Base-by-base conservation (phyloP, 1,140 invertebrate genomes). In the Aradophagus sp. region DNA sequence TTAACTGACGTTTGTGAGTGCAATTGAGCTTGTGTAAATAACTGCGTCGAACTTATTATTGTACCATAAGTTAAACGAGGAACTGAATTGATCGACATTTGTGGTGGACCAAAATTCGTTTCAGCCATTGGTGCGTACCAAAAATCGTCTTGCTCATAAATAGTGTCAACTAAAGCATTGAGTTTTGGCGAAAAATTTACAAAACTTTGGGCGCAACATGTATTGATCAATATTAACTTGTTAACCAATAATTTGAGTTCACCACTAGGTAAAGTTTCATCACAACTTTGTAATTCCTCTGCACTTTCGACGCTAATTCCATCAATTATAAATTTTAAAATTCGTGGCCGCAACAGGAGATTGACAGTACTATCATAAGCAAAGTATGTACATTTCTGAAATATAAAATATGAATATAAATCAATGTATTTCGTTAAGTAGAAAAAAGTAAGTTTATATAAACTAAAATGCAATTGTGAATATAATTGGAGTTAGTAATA, bases 311-410 rank as follows among this genome's bases (percentile, higher is more conserved):
- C 78, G 44, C 83, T 85, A 10, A 86, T 85, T 10, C 84, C 84
- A 31, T 86, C 84, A 31, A 85, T 86, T 29, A 86, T 86, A 20
- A 86, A 86, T 55, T 86, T 86, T 0, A 86, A 71, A 34, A 86
- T 86, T 15, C 84, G 68, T 1, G 84, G 84, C 5, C 84, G 73
- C 0, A 86, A 34, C 5, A 86, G 44, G 7, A 86, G 39, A 58
- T 85, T 86, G 0, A 85, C 84, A 0, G 84, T 86, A 23, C 82
- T 85, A 45, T 86, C 84, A 42, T 86, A 86, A 0, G 82, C 81
- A 15, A 86, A 42, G 29, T 85, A 85, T 75, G 80, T 83, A 48
- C 84, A 85, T 70, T 86, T 86, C 79, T 81, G 50, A 41, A 75
- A 78, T 14, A 38, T n/a, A n/a, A n/a, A n/a, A n/a, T n/a, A n/a